Base-by-base conservation (phyloP, 2,888 invertebrate species). In the Hanleya hanleyi region DNA sequence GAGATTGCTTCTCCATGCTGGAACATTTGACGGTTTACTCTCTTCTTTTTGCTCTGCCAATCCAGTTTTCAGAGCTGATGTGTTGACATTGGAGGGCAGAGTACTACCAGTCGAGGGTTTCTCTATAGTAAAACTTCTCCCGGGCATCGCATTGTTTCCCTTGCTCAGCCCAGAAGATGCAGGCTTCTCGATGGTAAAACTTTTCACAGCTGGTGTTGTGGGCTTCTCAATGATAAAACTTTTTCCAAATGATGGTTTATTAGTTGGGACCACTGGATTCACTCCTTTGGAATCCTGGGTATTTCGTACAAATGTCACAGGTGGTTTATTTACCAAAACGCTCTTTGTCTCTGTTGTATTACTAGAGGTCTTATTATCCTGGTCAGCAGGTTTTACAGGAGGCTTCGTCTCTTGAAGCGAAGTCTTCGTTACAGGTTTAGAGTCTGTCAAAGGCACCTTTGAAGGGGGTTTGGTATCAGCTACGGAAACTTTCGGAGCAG, bases 1-100 rank as follows among this genome's bases (percentile, higher is more conserved):
- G 22, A 80, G 69, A 57, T 73, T 76, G n/a, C 80, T 78, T 73
- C 83, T 80, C 86, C 85, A 85, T 1, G 82, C 78, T 22, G 83
- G 81, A 5, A 79, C 71, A 49, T 69, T 41, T n/a, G 67, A 7
- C 12, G 18, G 51, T 66, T 64, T 61, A 26, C 69, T 50, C 12
- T 62, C 73, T 15, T 50, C 65, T 32, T 75, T 75, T 67, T 73
- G 77, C 61, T 76, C 75, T 35, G 67, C 51, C 3, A 75, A 67
- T n/a, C 69, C 49, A n/a, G 68, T 68, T 26, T 72, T 57, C 77
- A 76, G 77, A 36, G 71, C 67, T 35, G 77, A 78, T 38, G 75
- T 68, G 47, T 18, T 1, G 47, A 22, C 7, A 7, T 47, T 47
- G 3, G 47, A 47, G 7, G 4, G 18, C n/a, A 22, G 22, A n/a